Evolutionary conservation across 2,113 vertebrate genomes (phyloP), one percentile per base, ranked within the genome.

Genomic region (Thunnus thynnus): DNA sequence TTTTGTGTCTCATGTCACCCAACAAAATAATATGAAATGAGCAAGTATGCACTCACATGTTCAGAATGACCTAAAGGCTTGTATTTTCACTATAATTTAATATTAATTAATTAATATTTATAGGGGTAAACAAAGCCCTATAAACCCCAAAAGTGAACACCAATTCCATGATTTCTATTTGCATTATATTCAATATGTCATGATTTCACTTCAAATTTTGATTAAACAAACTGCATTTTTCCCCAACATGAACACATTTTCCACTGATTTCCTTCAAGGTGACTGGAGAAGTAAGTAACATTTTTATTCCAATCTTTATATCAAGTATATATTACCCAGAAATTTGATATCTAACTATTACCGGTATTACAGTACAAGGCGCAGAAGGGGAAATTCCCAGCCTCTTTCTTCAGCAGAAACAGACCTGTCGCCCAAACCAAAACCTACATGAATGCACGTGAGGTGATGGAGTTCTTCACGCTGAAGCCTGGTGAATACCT

Each of bases 401-500:
- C 86, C 2, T 52, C 85, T 0, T 95, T 95, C 82, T 94, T 95
- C 80, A 80, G 0, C 13, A 66, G 1, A 3, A 50, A 68, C 0
- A 0, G 2, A 14, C 71, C 83, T 2, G 76, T 88, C 3, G 84
- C 64, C 18, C 75, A 87, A 70, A 78, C 64, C 0, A 70, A 90
- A 75, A 52, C 13, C 5, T 90, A 52, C 46, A 10, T 85, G 8
- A 89, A 93, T 1, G 65, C 85, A 5, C 91, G 94, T 3, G 90
- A 93, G 27, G 87, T 93, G 55, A 92, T 90, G 83, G 86, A 91
- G 78, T 80, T 88, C 30, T 27, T 92, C 0, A 3, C 0, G 6
- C 67, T 95, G 6, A 89, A 76, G 32, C 86, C 91, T 13, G 95
- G 86, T 3, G 86, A 93, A 20, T 94, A 95, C 64, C 56, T 95